phyloP scores from a whole-genome alignment of 2,888 invertebrate species.

The Lasius fuliginosus region DNA sequence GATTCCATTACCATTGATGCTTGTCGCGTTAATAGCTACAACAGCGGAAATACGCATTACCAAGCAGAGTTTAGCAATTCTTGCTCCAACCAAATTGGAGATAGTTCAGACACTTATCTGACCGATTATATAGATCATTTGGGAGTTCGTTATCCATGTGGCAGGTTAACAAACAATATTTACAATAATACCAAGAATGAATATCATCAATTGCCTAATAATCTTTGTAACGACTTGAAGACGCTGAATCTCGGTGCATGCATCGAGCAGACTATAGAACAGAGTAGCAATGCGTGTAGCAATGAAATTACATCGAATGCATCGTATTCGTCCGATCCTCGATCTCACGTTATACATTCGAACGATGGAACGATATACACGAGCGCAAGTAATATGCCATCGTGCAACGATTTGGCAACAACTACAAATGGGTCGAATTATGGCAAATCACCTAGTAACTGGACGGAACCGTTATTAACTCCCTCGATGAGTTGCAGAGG shows the following conservation, averaged over 20 bases:
- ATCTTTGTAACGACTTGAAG: conserved; percentile 79
- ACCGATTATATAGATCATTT: conserved; percentile 62
- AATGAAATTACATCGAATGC: conserved; percentile 71
- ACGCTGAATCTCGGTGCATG: conserved; percentile 74
- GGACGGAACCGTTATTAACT: conserved; percentile 76
- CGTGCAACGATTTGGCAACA: conserved; percentile 79
- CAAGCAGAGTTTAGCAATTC: conserved; percentile 58
- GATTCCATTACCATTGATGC: conserved; percentile 84
- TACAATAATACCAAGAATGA: conserved; percentile 73
- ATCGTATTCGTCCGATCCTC: conserved; percentile 62
- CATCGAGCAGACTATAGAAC: conserved; percentile 73
- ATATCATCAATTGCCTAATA: conserved; percentile 66
- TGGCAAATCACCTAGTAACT: conserved; percentile 69
- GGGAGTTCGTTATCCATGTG: conserved; percentile 65
- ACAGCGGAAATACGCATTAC: conserved; percentile 75
- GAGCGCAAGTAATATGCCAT: conserved; percentile 62
- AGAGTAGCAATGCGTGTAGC: conserved; percentile 71
- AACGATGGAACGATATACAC: conserved; percentile 59
- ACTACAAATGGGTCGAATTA: conserved; percentile 64
- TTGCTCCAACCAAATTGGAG: conserved; percentile 64
- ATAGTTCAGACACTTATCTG: conserved; percentile 56
- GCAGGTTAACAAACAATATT: conserved; percentile 68
- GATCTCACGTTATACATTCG: conserved; percentile 63
- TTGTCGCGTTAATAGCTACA: conserved; percentile 70
- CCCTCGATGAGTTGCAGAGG: conserved; percentile 71